A percentile compares a stretch with the other conserved stretches of the same genome.
Evolutionary conservation across 2,113 vertebrate species (phyloP).

Genomic region (Seriola dumerili): DNA sequence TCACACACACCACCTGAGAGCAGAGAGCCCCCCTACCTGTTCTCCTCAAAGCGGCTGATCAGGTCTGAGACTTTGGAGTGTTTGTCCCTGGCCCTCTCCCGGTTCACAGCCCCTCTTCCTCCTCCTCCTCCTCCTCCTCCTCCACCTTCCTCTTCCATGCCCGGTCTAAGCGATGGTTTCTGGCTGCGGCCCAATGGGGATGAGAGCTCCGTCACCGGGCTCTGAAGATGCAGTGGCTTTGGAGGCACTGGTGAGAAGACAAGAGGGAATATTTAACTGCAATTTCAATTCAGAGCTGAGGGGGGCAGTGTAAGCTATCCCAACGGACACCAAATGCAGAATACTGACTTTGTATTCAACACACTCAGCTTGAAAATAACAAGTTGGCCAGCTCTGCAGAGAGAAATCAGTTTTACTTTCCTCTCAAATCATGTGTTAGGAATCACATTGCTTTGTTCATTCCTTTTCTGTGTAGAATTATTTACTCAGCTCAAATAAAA

Average conservation of each 20-base stretch:
- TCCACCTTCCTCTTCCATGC: conserved; percentile 89
- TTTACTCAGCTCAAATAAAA: conserved; percentile 63
- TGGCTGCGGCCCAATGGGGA: conserved; percentile 76
- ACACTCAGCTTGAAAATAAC: neutral
- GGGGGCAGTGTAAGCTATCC: conserved; percentile 61
- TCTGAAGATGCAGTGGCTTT: conserved; percentile 92
- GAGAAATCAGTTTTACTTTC: neutral
- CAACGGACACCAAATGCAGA: neutral
- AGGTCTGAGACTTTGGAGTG: conserved; percentile 93
- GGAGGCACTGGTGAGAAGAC: conserved; percentile 90
- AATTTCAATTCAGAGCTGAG: conserved; percentile 50
- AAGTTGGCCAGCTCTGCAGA: neutral
- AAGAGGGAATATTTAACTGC: conserved; percentile 6
- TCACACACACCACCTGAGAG: neutral
- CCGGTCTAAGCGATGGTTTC: conserved; percentile 65
- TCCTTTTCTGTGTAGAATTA: conserved; percentile 56
- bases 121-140: conserved; percentile 84
- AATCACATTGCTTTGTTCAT: neutral
- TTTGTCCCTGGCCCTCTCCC: conserved; percentile 82
- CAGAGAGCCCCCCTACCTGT: conserved; percentile 85
- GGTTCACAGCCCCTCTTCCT: conserved; percentile 74
- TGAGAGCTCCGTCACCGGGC: conserved; percentile 82
- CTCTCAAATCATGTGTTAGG: neutral
- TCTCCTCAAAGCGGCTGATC: conserved; percentile 96
- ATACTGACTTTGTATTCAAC: neutral